Evolutionary conservation across 2,888 invertebrate species (phyloP), one percentile per base, ranked within the genome.

Genomic region (Stenodera caucasica): DNA sequence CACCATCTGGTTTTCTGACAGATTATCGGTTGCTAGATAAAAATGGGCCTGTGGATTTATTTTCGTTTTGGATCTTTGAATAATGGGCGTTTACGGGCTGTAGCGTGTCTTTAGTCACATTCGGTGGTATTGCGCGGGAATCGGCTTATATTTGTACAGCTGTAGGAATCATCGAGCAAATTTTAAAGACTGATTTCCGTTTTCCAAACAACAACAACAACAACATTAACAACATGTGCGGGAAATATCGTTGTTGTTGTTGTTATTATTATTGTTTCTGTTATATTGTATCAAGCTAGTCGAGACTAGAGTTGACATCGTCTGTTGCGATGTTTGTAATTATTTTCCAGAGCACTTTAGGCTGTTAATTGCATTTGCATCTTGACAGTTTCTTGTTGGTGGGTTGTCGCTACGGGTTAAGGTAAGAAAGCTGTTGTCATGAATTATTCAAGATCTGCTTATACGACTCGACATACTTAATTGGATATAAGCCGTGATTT

Each of bases 311-410:
- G 15, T 15, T 21, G 45, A 45, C 45, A 45, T 21, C 18, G 45
- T 45, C 45, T 18, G 21, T 51, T 52, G 55, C 52, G 74, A 75
- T 77, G 77, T 77, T 77, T 75, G 76, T 79, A 79, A 80, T 80
- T 78, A 80, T 80, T 80, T 80, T 79, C 78, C 76, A 70, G 75
- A 77, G 77, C 78, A 77, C 79, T 78, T 71, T 69, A 68, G 72
- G 76, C 74, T 76, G 79, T 80, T 80, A 80, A 80, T 80, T 80
- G 79, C 80, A 80, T 80, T 80, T 80, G 79, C 80, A 79, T 80
- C 80, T 77, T 78, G 79, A 78, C 79, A 78, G 78, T 77, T 78
- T 78, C 78, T 79, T 78, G 79, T 78, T 76, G 78, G 78, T 77
- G 77, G 77, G 73, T 73, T 77, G 80, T 79, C 80, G 77, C 75